Evolutionary conservation across 2,888 invertebrate genomes (phyloP).

Genomic region (Drosophila conformis): DNA sequence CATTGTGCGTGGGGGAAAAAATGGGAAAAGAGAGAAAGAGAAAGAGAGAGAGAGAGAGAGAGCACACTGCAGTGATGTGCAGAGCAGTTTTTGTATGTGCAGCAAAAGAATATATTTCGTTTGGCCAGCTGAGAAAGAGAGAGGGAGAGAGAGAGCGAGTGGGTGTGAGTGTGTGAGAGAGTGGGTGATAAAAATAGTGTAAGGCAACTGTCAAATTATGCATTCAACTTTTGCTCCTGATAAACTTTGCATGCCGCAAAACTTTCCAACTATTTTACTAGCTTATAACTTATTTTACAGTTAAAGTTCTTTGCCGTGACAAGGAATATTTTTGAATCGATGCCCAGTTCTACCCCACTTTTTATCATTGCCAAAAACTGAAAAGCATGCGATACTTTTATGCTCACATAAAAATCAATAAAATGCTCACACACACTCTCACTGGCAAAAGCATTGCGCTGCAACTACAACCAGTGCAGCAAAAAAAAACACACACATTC

Average conservation of each 20-base stretch:
- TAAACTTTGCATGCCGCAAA: constrained; percentile 23
- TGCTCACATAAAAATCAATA: constrained; percentile 65
- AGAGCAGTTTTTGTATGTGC: constrained; percentile 21
- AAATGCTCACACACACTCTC: constrained; percentile 39
- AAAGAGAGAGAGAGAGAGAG: not conserved
- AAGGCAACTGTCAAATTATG: constrained; percentile 44
- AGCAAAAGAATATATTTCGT: constrained; percentile 30
- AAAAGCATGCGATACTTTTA: constrained; percentile 52
- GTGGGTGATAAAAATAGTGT: constrained; percentile 31
- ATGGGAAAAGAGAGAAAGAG: too few relatives aligned
- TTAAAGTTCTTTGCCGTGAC: constrained; percentile 11
- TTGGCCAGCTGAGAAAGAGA: constrained; percentile 15
- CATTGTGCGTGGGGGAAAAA: not conserved
- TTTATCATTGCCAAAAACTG: constrained; percentile 42
- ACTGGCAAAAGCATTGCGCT: constrained; percentile 10
- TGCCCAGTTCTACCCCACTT: constrained; percentile 25
- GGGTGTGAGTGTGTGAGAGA: not conserved
- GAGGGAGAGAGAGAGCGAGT: not conserved
- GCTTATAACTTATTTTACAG: constrained; percentile 28
- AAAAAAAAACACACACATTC: constrained; percentile 26
- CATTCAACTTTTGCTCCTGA: constrained; percentile 26
- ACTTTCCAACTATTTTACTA: constrained; percentile 26
- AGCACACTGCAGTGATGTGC: constrained; percentile 21
- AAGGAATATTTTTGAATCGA: not conserved
- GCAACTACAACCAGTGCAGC: constrained; percentile 51